Evolutionary conservation across 2,113 vertebrate genomes (phyloP), one percentile per base, ranked within the genome.

Genomic region (Peromyscus polionotus): DNA sequence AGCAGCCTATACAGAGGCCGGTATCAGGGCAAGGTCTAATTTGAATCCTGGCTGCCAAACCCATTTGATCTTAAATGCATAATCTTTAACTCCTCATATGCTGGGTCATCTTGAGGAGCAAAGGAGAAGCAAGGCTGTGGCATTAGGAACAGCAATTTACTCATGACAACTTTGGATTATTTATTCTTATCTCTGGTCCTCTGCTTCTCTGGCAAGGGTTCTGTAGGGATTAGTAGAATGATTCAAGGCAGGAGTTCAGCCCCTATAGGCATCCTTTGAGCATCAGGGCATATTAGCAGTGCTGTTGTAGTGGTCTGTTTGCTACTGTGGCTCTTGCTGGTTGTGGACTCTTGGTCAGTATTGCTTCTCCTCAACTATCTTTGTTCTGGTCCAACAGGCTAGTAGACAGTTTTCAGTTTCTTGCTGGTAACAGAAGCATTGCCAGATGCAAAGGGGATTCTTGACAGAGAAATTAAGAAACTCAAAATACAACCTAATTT

Each of bases 1-100:
- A 51, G 57, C 86, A 91, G 68, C 33, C 42, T 54, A 57, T 79
- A 14, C 6, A 59, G 83, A 91, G 73, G 28, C 26, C 90, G 92
- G 77, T 76, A 26, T 79, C 81, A 93, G 83, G 73, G 54, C 14
- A 5, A 91, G 63, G 45, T 91, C 95, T 94, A 90, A 57, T 89
- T 93, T 96, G 93, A 89, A 91, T 93, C 77, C 63, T 61, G 83
- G 87, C 54, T 0, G 1, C 77, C 91, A 81, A 70, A 73, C 67
- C 90, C 80, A 84, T 61, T 91, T 65, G 89, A 95, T 83, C 85
- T 84, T 67, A 2, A 12, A 83, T 72, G 94, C 94, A 94, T 83
- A 54, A 54, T 65, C 22, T 9, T 88, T 61, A 92, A 84, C 42
- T 67, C 85, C 51, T 31, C 0, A 45, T 54, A 94, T 28, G 1